Base-by-base conservation (phyloP, 2,797 vertebrate species). In the Myotis vivesi region DNA sequence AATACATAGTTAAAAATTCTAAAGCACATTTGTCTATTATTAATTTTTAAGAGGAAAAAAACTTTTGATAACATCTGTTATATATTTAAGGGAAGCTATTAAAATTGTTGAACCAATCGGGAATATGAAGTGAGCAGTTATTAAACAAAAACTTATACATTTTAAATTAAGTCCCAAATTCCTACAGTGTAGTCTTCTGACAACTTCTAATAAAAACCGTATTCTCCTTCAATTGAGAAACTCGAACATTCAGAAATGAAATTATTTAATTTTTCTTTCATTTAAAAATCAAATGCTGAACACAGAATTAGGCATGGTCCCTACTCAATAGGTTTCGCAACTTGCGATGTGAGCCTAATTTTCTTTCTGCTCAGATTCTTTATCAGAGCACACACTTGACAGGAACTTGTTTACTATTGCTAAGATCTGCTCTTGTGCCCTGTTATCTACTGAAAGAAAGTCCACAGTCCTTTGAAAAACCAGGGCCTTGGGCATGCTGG, bases 401-500 rank as follows among this genome's bases (percentile, higher is more conserved):
- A 90, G 66, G 79, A 90, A 64, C 64, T 94, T 97, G 84, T 94
- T 97, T 97, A 93, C 49, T 95, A 71, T 64, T 88, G 76, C 90
- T 88, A 75, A 93, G 69, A 89, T 81, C 80, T 36, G 88, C 66
- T 89, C 53, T 41, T 92, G 72, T 75, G n/a, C 20, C 73, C 77
- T 90, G 51, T 86, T 89, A 1, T 53, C 55, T 41, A n/a, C 68
- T 83, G 51, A 95, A 87, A 94, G 80, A 89, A 89, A 92, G 87
- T 94, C 89, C 94, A 92, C 16, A 94, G 51, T 91, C 41, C 88
- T 96, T 97, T 97, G 94, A 96, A 97, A 95, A 94, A n/a, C 36
- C 25, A 83, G 71, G 77, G 69, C 89, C 89, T 88, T 92, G 77
- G 69, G 95, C 95, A 89, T 73, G n/a, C 87, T 89, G 77, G 75